phyloP scores from a whole-genome alignment of 2,113 vertebrate species.

The Echinops telfairi region DNA sequence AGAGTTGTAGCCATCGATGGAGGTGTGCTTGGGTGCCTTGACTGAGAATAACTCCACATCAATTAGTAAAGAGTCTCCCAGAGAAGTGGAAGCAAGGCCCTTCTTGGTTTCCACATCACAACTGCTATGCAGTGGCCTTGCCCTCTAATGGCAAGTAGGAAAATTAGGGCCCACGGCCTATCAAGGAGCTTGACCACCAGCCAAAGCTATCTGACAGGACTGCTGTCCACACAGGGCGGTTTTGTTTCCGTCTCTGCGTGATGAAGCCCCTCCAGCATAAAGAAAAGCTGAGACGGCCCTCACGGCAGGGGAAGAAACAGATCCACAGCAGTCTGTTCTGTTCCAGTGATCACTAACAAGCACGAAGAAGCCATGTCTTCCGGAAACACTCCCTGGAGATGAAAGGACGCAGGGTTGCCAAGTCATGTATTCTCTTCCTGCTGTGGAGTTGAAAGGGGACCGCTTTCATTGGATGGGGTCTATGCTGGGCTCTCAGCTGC shows the following conservation, averaged over 20 bases:
- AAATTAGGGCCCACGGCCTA: slow-evolving; percentile 51
- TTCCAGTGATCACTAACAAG: slow-evolving; percentile 73
- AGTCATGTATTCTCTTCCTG: slow-evolving; percentile 39
- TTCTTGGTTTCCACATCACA: slow-evolving; percentile 74
- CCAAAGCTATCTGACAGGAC: background rate
- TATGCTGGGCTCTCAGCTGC: background rate
- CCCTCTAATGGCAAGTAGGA: slow-evolving; percentile 59
- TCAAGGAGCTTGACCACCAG: background rate
- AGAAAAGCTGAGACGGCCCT: slow-evolving; percentile 52
- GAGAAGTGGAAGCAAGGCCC: slow-evolving; percentile 68
- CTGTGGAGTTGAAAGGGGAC: slow-evolving; percentile 68
- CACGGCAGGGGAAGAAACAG: slow-evolving; percentile 27
- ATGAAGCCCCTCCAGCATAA: background rate
- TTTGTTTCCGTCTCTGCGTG: slow-evolving; percentile 14
- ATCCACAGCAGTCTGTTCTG: slow-evolving; percentile 45
- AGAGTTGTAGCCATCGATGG: background rate
- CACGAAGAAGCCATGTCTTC: slow-evolving; percentile 69
- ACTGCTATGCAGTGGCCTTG: slow-evolving; percentile 70
- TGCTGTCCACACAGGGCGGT: background rate
- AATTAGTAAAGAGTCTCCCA: slow-evolving; percentile 78
- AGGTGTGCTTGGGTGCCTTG: slow-evolving; percentile 66
- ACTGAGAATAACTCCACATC: slow-evolving; percentile 70
- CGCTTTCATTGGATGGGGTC: background rate
- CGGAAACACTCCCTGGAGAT: slow-evolving; percentile 58
- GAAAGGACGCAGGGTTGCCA: slow-evolving; percentile 55